Percentiles rank a stretch among this genome's conserved stretches.
These are phyloP conservation scores for Coregonus clupeaformis DNA, from an alignment of 2,113 vertebrate genomes.

Conservation along the genomic window DNA sequence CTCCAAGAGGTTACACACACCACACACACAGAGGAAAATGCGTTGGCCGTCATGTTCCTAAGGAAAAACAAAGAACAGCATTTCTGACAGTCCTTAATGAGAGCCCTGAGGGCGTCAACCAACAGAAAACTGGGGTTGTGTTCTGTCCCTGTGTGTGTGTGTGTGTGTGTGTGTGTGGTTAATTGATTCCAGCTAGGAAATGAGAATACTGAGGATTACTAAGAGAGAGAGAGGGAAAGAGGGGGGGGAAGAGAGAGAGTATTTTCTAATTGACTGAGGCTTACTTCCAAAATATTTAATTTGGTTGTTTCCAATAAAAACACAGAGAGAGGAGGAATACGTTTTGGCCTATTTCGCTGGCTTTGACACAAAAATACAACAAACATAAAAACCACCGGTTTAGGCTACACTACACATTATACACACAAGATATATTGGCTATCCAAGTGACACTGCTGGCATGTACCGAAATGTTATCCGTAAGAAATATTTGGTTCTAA, in stretches of 20 bases:
- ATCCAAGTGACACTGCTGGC: no score
- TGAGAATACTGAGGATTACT: constrained; percentile 34
- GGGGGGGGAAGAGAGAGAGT: no score
- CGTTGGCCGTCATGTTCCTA: constrained; percentile 4
- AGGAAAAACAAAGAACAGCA: constrained; percentile 42
- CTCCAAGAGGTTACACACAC: not conserved
- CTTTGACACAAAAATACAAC: no score
- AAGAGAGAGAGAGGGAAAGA: not conserved
- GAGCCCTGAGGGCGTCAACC: constrained; percentile 62
- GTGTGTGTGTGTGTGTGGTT: constrained; percentile 31
- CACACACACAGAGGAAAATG: not conserved
- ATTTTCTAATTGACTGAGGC: no score
- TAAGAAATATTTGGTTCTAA: not conserved
- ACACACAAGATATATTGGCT: no score
- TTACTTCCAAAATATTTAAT: not conserved
- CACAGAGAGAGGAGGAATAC: not conserved
- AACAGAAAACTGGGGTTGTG: constrained; percentile 49
- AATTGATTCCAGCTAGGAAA: constrained; percentile 59
- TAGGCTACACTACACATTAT: no score
- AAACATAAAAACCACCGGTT: no score
- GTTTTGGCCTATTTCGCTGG: not conserved
- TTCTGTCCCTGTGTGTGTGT: not conserved
- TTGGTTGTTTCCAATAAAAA: not conserved
- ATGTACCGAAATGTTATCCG: not conserved
- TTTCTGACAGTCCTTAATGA: constrained; percentile 46